Evolutionary conservation across 2,888 invertebrate species (phyloP), one percentile per base, ranked within the genome.

Genomic region (Stramonita haemastoma): DNA sequence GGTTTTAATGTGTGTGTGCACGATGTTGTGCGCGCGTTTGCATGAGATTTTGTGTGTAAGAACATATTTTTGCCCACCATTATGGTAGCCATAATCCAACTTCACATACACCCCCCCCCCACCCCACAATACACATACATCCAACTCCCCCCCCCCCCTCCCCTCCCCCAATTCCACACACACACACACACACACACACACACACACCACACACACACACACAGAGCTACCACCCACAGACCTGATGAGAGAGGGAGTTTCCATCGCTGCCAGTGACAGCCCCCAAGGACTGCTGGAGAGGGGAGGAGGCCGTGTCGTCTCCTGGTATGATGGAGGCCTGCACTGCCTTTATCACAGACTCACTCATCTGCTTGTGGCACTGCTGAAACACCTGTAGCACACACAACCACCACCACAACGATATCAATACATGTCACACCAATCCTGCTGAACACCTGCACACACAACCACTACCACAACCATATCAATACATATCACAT

Each of bases 331-430:
- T 92, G 6, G 95, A 93, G 13, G 93, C 92, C 90, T 94, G 93
- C 70, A 95, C 94, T 15, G 95, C 95, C 85, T 92, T 92, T n/a
- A 95, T 93, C 56, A 96, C 93, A 8, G 95, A 93, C 73, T 95
- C 94, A 17, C 94, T 94, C 92, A 95, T 94, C 26, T 95, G 94
- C 32, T 93, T 90, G 84, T 94, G 93, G 79, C 93, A 92, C 56
- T 94, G 92, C 34, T 93, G 93, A 89, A 95, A 94, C 34, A 94
- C 92, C 95, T 95, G 92, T 13, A 91, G 34, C 11, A 91, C 87
- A 89, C 90, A 84, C n/a, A 5, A 56, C 13, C n/a, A 19, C 15
- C 66, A 66, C 57, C 6, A 87, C 57, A 57, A 4, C 57, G 22
- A 86, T n/a, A 26, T 26, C n/a, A 26, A 29, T n/a, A 79, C 79